A percentile compares a stretch with the other conserved stretches of the same genome.
phyloP scores from a whole-genome alignment of 2,888 invertebrate species.

The Plebejus argus region DNA sequence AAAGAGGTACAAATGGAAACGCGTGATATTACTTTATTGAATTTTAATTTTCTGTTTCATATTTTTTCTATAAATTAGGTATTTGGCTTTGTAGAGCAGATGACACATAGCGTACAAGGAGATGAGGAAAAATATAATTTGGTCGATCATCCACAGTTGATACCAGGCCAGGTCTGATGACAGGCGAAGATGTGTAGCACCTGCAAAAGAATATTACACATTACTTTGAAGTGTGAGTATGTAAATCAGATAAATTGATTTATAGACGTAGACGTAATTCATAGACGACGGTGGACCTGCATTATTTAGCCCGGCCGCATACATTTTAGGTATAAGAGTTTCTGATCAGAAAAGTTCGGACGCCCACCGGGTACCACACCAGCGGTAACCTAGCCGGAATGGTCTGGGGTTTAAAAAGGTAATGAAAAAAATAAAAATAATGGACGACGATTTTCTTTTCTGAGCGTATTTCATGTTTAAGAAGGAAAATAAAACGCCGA shows the following conservation, averaged over 20 bases:
- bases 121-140: background rate
- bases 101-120: background rate
- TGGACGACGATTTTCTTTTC: no score
- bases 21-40: background rate
- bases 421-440: no score
- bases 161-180: background rate
- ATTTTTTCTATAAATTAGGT: background rate
- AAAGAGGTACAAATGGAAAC: background rate
- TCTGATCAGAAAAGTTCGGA: no score
- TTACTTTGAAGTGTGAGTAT: background rate
- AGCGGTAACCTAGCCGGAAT: no score
- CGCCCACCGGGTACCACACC: no score
- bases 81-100: background rate
- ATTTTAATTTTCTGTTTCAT: background rate
- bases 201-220: background rate
- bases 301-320: no score
- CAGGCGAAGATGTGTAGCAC: background rate
- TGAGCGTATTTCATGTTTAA: no score
- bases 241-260: background rate
- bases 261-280: background rate
- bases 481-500: no score
- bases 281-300: no score
- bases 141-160: background rate
- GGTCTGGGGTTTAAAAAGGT: no score
- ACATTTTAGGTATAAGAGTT: no score